A percentile compares a stretch with the other conserved stretches of the same genome.
Evolutionary conservation across 2,888 invertebrate species (phyloP).

Genomic region (Ephialtes manifestator): DNA sequence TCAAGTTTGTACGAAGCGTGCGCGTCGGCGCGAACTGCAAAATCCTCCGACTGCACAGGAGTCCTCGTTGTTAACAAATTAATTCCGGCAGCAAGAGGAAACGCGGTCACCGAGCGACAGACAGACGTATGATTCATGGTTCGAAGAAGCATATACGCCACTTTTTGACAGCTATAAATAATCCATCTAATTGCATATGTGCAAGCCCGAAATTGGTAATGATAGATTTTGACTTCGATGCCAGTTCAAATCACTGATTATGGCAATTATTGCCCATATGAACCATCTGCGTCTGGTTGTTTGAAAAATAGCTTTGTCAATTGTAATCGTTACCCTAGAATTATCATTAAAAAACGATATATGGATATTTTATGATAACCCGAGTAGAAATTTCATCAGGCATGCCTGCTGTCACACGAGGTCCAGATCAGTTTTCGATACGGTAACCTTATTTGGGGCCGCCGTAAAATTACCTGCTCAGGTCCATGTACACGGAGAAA

Average conservation of each 20-base stretch:
- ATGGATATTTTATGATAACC: neutral
- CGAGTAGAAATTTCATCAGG: too few relatives aligned
- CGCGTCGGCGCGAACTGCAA: conserved; percentile 24
- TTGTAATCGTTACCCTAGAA: neutral
- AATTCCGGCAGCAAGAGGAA: conserved; percentile 35
- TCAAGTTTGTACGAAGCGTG: conserved; percentile 42
- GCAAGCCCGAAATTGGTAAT: neutral
- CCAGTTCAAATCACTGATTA: conserved; percentile 8
- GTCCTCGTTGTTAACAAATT: conserved; percentile 50
- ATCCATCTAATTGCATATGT: conserved; percentile 28
- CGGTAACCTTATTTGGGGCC: too few relatives aligned
- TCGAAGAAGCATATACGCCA: conserved; percentile 3
- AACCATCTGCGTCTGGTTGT: conserved; percentile 4
- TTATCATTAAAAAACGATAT: conserved; percentile 8
- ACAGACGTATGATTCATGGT: conserved; percentile 40
- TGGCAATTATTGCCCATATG: conserved; percentile 1
- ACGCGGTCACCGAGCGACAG: conserved; percentile 3
- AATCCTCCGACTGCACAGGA: neutral
- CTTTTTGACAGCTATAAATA: conserved; percentile 29
- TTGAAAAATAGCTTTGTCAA: neutral
- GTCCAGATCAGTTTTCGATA: too few relatives aligned
- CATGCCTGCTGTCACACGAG: too few relatives aligned
- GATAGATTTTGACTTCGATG: conserved; percentile 1
- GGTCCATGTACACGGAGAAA: too few relatives aligned
- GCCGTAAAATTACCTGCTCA: too few relatives aligned